Evolutionary conservation across 2,888 invertebrate genomes (phyloP).

Genomic region (Amphiduros pacificus): DNA sequence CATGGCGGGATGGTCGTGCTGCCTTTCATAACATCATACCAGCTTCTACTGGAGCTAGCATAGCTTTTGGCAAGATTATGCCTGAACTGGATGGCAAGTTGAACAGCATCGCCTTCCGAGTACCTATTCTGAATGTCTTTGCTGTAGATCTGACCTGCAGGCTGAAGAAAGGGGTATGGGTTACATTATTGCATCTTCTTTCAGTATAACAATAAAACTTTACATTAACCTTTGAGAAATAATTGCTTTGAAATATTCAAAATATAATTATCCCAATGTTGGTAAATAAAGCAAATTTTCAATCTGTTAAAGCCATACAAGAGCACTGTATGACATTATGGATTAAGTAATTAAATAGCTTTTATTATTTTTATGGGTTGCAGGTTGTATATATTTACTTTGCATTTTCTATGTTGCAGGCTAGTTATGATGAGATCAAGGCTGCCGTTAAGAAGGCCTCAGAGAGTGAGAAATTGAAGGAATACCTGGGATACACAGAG

Average conservation of each 20-base stretch:
- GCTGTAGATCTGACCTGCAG: conserved; percentile 93
- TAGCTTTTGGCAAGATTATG: conserved; percentile 99
- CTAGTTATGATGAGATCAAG: conserved; percentile 87
- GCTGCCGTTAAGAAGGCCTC: conserved; percentile 80
- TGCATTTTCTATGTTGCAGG: conserved; percentile 54
- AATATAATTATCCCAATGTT: too few species aligned
- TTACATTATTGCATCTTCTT: too few species aligned
- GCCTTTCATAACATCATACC: conserved; percentile 99
- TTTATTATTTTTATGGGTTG: too few species aligned
- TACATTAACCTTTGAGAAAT: too few species aligned
- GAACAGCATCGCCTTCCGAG: conserved; percentile 99
- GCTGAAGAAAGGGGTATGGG: conserved; percentile 59
- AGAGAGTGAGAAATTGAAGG: conserved; percentile 83
- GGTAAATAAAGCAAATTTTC: too few species aligned
- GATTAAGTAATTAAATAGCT: too few species aligned
- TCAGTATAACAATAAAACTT: too few species aligned
- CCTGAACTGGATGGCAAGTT: conserved; percentile 93
- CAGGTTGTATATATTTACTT: not conserved
- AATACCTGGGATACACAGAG: conserved; percentile 92
- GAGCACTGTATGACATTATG: too few species aligned
- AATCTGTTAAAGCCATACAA: too few species aligned
- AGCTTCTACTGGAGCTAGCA: conserved; percentile 97
- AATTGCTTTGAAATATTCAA: too few species aligned
- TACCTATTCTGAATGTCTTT: conserved; percentile 94
- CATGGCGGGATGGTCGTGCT: conserved; percentile 99